Conservation (phyloP, 2,113 vertebrate genomes). For the Pardalotus punctatus region DNA sequence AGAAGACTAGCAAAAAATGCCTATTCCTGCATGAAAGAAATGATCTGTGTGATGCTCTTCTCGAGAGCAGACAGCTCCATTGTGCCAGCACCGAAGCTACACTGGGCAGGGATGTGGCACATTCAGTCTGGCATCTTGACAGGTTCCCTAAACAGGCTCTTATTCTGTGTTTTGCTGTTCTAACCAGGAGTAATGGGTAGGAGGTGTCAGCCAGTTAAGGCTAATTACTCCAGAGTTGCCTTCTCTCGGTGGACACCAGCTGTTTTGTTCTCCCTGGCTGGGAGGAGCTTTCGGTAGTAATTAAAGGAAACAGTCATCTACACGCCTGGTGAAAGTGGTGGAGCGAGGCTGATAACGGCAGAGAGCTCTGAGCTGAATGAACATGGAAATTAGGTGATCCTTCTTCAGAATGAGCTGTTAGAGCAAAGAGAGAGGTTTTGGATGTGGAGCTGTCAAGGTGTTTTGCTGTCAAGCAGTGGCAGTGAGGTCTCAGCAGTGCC, state of each 20-base stretch:
- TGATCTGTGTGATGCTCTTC: background rate
- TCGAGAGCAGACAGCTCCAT: background rate
- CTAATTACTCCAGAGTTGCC: slow-evolving; percentile 38
- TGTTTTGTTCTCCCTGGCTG: slow-evolving; percentile 30
- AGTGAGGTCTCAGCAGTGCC: background rate
- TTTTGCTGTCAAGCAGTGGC: background rate
- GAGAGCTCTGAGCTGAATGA: slow-evolving; percentile 17
- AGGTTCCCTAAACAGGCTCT: background rate
- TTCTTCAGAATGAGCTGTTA: slow-evolving; percentile 9
- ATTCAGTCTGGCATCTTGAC: background rate
- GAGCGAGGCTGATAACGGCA: slow-evolving; percentile 21
- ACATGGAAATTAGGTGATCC: slow-evolving; percentile 21
- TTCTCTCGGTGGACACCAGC: slow-evolving; percentile 18
- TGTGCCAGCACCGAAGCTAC: rapidly evolving
- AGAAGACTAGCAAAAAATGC: background rate
- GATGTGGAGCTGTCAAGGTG: background rate
- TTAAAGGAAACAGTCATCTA: slow-evolving; percentile 37
- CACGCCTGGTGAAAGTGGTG: background rate
- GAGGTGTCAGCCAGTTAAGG: slow-evolving; percentile 32
- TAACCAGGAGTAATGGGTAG: slow-evolving; percentile 16
- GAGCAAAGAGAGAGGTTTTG: background rate
- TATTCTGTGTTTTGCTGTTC: background rate
- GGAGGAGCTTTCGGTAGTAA: slow-evolving; percentile 53
- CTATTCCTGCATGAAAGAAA: background rate
- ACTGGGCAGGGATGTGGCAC: background rate